A percentile compares a stretch with the other conserved stretches of the same genome.
Conservation (phyloP, 2,888 invertebrate species). For the Acrobasis consociella region DNA sequence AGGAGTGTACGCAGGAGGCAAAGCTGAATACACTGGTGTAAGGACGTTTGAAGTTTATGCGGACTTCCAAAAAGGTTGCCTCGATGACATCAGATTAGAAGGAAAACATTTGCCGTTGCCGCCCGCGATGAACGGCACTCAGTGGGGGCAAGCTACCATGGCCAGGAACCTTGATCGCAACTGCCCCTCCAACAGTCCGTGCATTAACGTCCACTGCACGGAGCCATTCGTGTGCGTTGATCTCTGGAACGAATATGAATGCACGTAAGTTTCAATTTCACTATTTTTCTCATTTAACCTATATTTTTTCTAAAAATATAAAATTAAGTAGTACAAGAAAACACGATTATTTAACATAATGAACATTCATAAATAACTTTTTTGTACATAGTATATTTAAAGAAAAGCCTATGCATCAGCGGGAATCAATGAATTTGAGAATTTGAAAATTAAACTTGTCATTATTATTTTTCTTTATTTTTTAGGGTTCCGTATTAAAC, state of each 20-base stretch:
- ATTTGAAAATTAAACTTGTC: conserved; percentile 13
- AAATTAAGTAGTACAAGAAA: too few species aligned
- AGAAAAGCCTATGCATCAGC: too few species aligned
- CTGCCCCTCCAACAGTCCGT: conserved; percentile 97
- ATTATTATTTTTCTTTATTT: conserved; percentile 31
- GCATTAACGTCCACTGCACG: conserved; percentile 96
- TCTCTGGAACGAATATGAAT: conserved; percentile 99
- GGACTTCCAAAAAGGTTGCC: conserved; percentile 95
- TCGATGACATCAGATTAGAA: conserved; percentile 90
- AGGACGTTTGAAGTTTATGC: conserved; percentile 97
- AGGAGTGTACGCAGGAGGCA: conserved; percentile 97
- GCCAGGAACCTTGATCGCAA: conserved; percentile 94
- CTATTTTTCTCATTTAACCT: neutral
- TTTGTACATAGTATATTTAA: too few species aligned
- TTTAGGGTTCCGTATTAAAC: too few species aligned
- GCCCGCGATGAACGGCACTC: conserved; percentile 96
- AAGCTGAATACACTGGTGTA: conserved; percentile 97
- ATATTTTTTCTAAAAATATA: neutral
- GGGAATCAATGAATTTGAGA: too few species aligned
- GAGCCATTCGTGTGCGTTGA: conserved; percentile 97
- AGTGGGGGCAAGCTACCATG: conserved; percentile 98
- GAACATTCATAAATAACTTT: too few species aligned
- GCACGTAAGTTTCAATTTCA: conserved; percentile 86
- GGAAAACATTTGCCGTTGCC: conserved; percentile 97
- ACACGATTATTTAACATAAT: too few species aligned